phyloP scores from a whole-genome alignment of 2,797 vertebrate species.

The Choloepus didactylus region DNA sequence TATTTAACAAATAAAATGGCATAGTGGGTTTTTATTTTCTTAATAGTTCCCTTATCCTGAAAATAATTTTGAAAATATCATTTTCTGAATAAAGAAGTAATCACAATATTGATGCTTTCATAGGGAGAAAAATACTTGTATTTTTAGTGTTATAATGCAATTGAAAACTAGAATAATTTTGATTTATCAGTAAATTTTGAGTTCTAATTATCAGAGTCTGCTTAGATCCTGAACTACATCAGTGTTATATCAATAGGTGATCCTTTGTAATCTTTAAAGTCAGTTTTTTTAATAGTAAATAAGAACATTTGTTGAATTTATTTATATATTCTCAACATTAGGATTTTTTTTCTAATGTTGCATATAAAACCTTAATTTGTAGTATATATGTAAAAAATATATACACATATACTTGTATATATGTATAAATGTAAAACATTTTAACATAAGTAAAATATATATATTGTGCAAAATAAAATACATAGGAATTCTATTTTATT shows the following conservation, averaged over 20 bases:
- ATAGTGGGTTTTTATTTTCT: conserved; percentile 50
- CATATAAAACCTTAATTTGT: conserved; percentile 46
- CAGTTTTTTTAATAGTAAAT: conserved; percentile 58
- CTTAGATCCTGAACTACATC: background rate
- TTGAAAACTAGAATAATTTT: conserved; percentile 52
- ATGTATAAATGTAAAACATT: conserved; percentile 11
- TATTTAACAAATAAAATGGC: background rate
- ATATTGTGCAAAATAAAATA: conserved; percentile 37
- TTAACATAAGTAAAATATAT: background rate
- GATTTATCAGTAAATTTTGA: background rate
- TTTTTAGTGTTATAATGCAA: conserved; percentile 33
- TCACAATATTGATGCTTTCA: conserved; percentile 37
- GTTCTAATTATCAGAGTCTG: conserved; percentile 30
- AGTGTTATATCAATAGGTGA: background rate
- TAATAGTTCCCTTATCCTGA: conserved; percentile 47
- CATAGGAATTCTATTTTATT: conserved; percentile 24
- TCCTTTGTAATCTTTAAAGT: conserved; percentile 27
- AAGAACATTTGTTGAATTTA: conserved; percentile 43
- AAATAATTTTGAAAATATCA: conserved; percentile 32
- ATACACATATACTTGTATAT: background rate
- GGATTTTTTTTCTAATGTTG: conserved; percentile 25
- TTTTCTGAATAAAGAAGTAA: conserved; percentile 44
- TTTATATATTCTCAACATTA: conserved; percentile 31
- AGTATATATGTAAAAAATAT: background rate
- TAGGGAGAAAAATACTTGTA: background rate